Percentiles rank a stretch among this genome's conserved stretches.
These are phyloP conservation scores for Stegophylla sp. DNA, from an alignment of 2,888 invertebrate genomes.

Conservation along the genomic window DNA sequence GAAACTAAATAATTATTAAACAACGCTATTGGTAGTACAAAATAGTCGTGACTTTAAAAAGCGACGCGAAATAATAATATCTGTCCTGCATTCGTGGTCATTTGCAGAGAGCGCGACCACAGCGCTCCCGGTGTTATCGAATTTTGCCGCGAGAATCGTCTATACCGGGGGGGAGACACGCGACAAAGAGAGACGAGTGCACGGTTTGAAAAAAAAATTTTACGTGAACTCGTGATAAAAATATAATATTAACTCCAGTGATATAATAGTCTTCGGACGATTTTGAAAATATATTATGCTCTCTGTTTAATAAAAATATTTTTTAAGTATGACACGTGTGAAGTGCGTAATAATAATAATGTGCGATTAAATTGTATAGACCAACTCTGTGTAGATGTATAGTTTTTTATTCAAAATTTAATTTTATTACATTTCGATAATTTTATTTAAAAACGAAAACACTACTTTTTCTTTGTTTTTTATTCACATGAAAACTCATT, in stretches of 20 bases:
- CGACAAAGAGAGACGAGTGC: not conserved
- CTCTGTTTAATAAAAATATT: not conserved
- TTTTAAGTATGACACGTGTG: not conserved
- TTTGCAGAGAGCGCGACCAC: no score
- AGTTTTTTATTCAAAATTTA: no score
- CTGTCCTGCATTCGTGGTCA: no score
- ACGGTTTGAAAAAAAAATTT: not conserved
- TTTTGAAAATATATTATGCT: not conserved
- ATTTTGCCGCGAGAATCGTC: no score
- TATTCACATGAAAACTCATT: conserved; percentile 24
- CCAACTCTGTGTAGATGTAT: not conserved
- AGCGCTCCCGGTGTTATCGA: no score
- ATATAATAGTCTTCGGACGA: not conserved
- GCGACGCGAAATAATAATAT: no score
- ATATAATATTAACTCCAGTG: no score
- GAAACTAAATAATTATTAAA: no score
- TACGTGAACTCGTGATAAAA: not conserved
- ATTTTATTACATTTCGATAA: not conserved
- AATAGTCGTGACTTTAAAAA: no score
- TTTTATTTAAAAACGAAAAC: conserved; percentile 1
- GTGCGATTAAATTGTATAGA: not conserved
- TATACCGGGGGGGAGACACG: no score
- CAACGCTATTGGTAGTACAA: no score
- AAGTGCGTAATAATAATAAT: not conserved
- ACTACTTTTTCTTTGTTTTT: not conserved